Base-by-base conservation (phyloP, 2,888 invertebrate species). In the Euplagia quadripunctaria region DNA sequence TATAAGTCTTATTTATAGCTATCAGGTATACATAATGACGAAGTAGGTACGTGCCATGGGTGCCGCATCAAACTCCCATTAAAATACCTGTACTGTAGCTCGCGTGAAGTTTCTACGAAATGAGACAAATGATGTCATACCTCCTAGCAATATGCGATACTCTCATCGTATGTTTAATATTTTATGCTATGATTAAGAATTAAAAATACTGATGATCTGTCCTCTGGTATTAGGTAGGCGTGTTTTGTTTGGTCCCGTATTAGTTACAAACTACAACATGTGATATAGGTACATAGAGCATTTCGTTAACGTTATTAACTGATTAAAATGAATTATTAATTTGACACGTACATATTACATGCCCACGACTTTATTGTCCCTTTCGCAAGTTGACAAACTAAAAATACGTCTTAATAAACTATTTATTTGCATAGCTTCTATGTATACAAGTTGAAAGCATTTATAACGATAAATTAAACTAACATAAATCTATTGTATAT, bases 41-140 rank as follows among this genome's bases (percentile, higher is more conserved):
- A 83, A 66, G 69, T 65, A 52, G 72, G 81, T 84, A 63, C 63
- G 81, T 85, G 78, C 82, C 81, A 83, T 84, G 87, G 87, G 87
- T 88, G 89, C 87, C 87, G 85, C 91, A 91, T 92, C 91, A 92
- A 90, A 89, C 85, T 89, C 87, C 88, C 91, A 93, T 93, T 93
- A 92, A 92, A 90, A 93, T 93, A 82, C 91, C 90, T 83, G 81
- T n/a, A 72, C 78, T 75, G 11, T 20, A 41, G 72, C 73, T 83
- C 81, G 81, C 82, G 82, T 76, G 79, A 73, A 81, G 80, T 74
- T 84, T 86, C 83, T 78, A 82, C 82, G 83, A 85, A 88, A 87
- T 77, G 75, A 84, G 79, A 82, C 81, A 83, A 82, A 86, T 86
- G 82, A 86, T 86, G 87, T 86, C 85, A 86, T 85, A 83, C 70